Percentiles rank a stretch among this genome's conserved stretches.
phyloP scores from a whole-genome alignment of 2,888 invertebrate species.

The Acanthopleura granulata region DNA sequence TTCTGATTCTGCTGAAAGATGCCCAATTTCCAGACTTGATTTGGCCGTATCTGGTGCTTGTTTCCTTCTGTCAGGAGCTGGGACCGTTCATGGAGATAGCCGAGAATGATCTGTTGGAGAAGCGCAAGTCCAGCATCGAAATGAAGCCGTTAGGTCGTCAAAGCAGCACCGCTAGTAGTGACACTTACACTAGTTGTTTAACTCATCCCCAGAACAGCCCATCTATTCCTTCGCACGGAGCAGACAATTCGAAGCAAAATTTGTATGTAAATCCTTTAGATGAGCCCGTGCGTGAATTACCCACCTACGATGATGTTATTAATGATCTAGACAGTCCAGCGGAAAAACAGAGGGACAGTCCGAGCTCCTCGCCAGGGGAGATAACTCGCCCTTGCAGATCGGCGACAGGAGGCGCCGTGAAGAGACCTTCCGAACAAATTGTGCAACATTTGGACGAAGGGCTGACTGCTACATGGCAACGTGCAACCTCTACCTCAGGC shows the following conservation, averaged over 20 bases:
- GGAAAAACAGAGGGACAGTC: background rate
- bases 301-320: constrained; percentile 22
- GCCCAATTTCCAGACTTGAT: too few relatives aligned
- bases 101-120: constrained; percentile 1
- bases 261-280: constrained; percentile 68
- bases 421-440: constrained; percentile 45
- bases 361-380: constrained; percentile 16
- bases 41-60: constrained; percentile 13
- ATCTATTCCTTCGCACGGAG: constrained; percentile 35
- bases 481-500: constrained; percentile 48
- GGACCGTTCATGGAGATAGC: constrained; percentile 13
- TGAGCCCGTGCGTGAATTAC: constrained; percentile 30
- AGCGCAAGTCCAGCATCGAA: constrained; percentile 45
- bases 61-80: constrained; percentile 7
- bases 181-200: constrained; percentile 96
- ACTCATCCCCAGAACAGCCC: constrained; percentile 80
- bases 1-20: too few relatives aligned
- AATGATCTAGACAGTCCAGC: constrained; percentile 21
- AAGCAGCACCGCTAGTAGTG: constrained; percentile 79
- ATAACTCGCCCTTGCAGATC: constrained; percentile 20
- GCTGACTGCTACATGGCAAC: constrained; percentile 59
- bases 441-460: constrained; percentile 58
- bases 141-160: constrained; percentile 60
- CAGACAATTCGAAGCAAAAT: constrained; percentile 45
- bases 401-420: constrained; percentile 33